A percentile compares a stretch with the other conserved stretches of the same genome.
These are phyloP conservation scores for Aspiorhynchus laticeps DNA, from an alignment of 2,113 vertebrate species.

Conservation along the genomic window DNA sequence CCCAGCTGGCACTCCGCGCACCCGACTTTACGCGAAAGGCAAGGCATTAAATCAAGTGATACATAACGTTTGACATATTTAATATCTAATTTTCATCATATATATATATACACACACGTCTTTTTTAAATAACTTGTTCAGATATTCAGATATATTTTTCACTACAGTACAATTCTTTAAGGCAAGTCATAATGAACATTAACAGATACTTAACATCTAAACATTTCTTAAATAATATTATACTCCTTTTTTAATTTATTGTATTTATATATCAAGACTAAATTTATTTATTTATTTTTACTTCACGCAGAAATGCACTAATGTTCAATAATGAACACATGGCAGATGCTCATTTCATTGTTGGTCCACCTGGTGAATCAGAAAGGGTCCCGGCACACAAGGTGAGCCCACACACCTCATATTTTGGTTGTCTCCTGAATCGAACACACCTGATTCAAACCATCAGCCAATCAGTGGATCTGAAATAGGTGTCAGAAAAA, in stretches of 20 bases:
- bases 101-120: too few species aligned
- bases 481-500: constrained; percentile 4
- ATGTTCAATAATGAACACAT: constrained; percentile 99
- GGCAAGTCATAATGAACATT: background rate
- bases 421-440: constrained; percentile 6
- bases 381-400: constrained; percentile 94
- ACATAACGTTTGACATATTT: too few species aligned
- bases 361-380: constrained; percentile 84
- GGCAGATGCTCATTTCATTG: constrained; percentile 96
- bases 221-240: too few species aligned
- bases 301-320: constrained; percentile 86
- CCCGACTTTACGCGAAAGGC: constrained; percentile 94
- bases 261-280: background rate
- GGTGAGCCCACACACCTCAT: constrained; percentile 73
- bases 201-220: background rate
- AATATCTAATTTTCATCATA: background rate
- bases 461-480: too few species aligned
- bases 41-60: constrained; percentile 29
- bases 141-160: background rate
- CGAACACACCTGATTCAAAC: background rate
- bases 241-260: background rate
- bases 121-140: too few species aligned
- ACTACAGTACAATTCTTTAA: background rate
- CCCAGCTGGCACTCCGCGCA: constrained; percentile 88
- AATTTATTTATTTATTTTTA: background rate